Evolutionary conservation across 1,140 invertebrate genomes (phyloP).

Genomic region (Notospermus geniculatus): DNA sequence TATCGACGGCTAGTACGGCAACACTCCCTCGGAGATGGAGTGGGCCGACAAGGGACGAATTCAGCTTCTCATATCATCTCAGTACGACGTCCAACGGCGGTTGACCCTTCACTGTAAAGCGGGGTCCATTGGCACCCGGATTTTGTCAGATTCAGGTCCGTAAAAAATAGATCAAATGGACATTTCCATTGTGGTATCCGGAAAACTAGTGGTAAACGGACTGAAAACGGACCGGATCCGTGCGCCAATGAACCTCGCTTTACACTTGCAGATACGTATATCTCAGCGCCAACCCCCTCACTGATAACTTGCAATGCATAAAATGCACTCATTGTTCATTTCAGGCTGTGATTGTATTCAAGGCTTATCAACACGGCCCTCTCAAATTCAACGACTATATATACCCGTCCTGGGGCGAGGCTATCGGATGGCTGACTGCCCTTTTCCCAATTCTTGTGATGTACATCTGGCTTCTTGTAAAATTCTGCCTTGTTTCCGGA

Average conservation of each 20-base stretch:
- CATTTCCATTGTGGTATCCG: no score
- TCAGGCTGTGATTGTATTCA: constrained; percentile 83
- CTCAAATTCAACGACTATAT: constrained; percentile 80
- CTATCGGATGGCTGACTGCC: constrained; percentile 85
- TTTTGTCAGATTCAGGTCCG: no score
- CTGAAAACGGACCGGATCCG: no score
- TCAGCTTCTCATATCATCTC: not conserved
- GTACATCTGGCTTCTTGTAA: constrained; percentile 30
- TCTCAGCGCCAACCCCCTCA: not conserved
- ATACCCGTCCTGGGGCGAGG: constrained; percentile 88
- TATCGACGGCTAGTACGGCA: not conserved
- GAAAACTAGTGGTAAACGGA: no score
- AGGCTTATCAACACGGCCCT: constrained; percentile 79
- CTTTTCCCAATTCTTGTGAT: constrained; percentile 91
- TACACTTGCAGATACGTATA: not conserved
- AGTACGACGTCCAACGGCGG: not conserved
- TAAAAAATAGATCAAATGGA: no score
- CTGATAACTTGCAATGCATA: not conserved
- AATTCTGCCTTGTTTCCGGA: not conserved
- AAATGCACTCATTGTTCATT: constrained; percentile 13
- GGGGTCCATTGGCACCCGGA: no score
- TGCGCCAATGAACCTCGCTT: no score
- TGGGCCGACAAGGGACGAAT: not conserved
- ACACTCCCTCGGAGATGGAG: not conserved
- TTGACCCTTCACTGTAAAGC: not conserved